Conservation (phyloP, 2,113 vertebrate genomes). For the Phainopepla nitens region DNA sequence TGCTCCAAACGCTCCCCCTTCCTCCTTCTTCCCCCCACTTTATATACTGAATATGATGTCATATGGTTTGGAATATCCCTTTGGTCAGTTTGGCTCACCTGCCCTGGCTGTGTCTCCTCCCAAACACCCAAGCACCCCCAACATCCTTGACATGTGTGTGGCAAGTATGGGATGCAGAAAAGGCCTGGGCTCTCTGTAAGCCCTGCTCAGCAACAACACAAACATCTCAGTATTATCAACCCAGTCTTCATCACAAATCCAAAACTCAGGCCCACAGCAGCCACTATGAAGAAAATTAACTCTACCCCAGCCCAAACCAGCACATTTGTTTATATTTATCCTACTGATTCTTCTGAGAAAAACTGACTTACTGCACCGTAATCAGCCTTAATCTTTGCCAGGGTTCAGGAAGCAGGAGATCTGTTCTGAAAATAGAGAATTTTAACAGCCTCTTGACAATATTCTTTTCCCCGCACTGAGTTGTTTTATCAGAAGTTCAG, state of each 20-base stretch:
- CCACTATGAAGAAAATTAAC: neutral
- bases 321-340: neutral
- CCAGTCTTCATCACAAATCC: neutral
- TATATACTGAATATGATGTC: neutral
- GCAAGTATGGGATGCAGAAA: neutral
- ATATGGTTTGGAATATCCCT: neutral
- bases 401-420: neutral
- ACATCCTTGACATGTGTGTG: neutral
- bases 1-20: neutral
- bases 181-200: neutral
- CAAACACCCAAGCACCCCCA: fast-evolving
- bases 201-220: neutral
- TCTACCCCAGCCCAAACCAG: neutral
- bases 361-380: neutral
- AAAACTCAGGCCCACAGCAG: neutral
- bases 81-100: neutral
- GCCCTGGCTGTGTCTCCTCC: neutral
- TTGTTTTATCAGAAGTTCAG: neutral
- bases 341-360: neutral
- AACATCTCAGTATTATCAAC: neutral
- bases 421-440: neutral
- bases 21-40: neutral
- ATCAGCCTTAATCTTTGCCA: neutral
- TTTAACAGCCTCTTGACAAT: neutral
- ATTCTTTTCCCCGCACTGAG: neutral